These are phyloP conservation scores for Pandion haliaetus DNA, from an alignment of 2,113 vertebrate species.

Conservation along the genomic window DNA sequence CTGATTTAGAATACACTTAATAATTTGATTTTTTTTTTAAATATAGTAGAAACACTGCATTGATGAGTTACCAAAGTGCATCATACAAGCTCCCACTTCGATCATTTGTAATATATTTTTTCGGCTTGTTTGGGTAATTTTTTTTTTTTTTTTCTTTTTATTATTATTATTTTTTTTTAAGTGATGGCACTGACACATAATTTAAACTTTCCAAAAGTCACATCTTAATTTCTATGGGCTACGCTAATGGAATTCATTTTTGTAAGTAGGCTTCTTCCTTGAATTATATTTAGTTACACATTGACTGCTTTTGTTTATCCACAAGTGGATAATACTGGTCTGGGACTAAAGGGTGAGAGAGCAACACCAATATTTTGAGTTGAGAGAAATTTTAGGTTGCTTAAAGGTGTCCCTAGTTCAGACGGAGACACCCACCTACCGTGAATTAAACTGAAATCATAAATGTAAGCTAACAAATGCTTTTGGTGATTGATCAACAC, in stretches of 20 bases:
- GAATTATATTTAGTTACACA: background rate
- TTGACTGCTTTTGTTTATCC: background rate
- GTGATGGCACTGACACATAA: background rate
- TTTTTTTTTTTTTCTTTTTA: background rate
- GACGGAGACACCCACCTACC: background rate
- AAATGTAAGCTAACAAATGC: background rate
- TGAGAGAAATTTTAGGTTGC: background rate
- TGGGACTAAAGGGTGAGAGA: background rate
- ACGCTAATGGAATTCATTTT: background rate
- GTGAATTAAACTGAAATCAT: background rate
- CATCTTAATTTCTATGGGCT: background rate
- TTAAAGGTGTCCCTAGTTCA: conserved; percentile 10
- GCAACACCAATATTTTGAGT: background rate
- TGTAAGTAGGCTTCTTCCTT: background rate
- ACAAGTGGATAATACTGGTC: background rate
- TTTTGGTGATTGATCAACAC: background rate
- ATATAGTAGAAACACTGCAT: background rate
- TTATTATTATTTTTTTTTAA: background rate
- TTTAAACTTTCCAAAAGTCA: background rate
- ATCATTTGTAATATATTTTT: background rate
- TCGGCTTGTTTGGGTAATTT: background rate
- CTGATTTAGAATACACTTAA: conserved; percentile 53
- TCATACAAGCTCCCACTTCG: background rate
- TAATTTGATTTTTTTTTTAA: conserved; percentile 26
- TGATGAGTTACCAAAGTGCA: background rate